Evolutionary conservation across 2,888 invertebrate species (phyloP), one percentile per base, ranked within the genome.

Genomic region (Listrodromus nycthemerus): DNA sequence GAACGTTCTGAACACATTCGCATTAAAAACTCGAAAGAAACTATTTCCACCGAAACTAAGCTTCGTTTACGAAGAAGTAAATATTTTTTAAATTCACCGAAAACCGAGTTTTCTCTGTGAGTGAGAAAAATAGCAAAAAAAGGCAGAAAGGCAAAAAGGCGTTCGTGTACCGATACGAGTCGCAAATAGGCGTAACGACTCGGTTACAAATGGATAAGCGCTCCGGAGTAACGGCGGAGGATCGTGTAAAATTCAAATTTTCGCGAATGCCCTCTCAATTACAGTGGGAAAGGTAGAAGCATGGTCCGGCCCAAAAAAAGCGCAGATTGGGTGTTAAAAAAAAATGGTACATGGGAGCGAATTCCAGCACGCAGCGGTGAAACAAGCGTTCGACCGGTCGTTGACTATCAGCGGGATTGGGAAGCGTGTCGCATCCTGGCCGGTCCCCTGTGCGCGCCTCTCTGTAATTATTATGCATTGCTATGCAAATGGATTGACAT

Each of bases 381-480:
- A 50, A 65, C 63, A 65, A 48, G 37, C 58, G 58, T 61, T 70
- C 55, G 27, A 45, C 24, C 30, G 48, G 76, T 37, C 65, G 69
- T 67, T 84, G 63, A 48, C 69, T 27, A 73, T 37, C 27, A 58
- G 63, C 50, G 66, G 76, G 67, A 65, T 48, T 61, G 6, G 27
- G 70, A 61, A 74, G 73, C 76, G 71, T 41, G 78, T 45, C 55
- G 21, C 58, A 61, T 71, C 75, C 52, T 48, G 21, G 48, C 30
- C 30, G 67, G 61, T 82, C 66, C 69, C 75, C 73, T 80, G 85
- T 85, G 82, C 75, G 65, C 85, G 81, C 83, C 86, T 85, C 85
- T 82, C 84, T 76, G 85, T 90, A 89, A 91, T 91, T 91, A 91
- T 90, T 91, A 90, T 91, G 91, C 91, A 90, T 91, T 89, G 90